Evolutionary conservation across 2,888 invertebrate species (phyloP).

Genomic region (Ormyrus rosae): DNA sequence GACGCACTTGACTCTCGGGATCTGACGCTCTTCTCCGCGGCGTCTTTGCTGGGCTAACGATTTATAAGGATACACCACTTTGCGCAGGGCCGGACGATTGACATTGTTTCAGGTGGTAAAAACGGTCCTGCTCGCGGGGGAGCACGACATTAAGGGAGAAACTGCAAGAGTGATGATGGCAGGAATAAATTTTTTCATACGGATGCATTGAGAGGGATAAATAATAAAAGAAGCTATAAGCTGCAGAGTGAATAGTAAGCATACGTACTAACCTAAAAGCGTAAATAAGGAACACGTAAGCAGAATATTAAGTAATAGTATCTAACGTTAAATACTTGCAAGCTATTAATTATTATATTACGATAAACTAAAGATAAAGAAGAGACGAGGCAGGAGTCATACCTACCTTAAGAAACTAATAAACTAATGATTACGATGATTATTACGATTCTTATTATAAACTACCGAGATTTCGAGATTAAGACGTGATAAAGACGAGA

Average conservation of each 20-base stretch:
- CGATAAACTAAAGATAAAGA: conserved; percentile 67
- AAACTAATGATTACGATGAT: conserved; percentile 73
- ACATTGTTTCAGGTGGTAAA: conserved; percentile 3
- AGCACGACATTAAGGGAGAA: conserved; percentile 56
- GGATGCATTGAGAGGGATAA: conserved; percentile 33
- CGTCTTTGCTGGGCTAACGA: conserved; percentile 28
- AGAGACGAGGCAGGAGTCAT: conserved; percentile 64
- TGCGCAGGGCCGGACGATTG: conserved; percentile 19
- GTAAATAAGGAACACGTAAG: conserved; percentile 72
- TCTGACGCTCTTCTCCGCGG: conserved; percentile 41
- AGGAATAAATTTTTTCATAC: conserved; percentile 43
- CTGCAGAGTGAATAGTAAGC: conserved; percentile 65
- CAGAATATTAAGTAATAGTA: conserved; percentile 74
- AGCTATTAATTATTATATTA: conserved; percentile 74
- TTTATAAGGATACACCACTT: conserved; percentile 38
- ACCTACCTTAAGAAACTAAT: conserved; percentile 69
- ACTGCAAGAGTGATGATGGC: conserved; percentile 54
- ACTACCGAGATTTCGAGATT: conserved; percentile 72
- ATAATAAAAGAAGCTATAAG: conserved; percentile 36
- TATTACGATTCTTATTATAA: conserved; percentile 65
- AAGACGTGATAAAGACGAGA: conserved; percentile 70
- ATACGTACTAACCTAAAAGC: conserved; percentile 73
- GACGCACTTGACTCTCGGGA: background rate
- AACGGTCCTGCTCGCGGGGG: conserved; percentile 42
- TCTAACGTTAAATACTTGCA: conserved; percentile 75